Evolutionary conservation across 2,888 invertebrate genomes (phyloP), one percentile per base, ranked within the genome.

Genomic region (Conops quadrifasciatus): DNA sequence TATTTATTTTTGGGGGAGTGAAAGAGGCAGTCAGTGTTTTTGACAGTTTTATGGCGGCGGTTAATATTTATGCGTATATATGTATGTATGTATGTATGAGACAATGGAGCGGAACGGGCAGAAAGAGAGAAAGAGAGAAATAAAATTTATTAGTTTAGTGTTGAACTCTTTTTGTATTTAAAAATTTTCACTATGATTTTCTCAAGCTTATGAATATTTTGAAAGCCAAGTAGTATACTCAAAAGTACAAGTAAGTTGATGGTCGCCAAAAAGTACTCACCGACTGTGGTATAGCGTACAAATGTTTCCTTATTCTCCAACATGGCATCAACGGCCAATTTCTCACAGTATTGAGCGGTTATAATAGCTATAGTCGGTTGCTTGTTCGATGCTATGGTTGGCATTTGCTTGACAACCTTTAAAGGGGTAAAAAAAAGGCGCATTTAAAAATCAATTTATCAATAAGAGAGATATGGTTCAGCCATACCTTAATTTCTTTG

Each of bases 321-420:
- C 94, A 99, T 95, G 19, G 97, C 94, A 86, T 98, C 98, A 0
- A 99, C 97, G 1, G 98, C 98, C 79, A 97, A 89, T 85, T 99
- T 99, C 87, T 99, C 98, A 82, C 96, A 96, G 87, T 97, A 99
- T 80, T 97, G 91, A 0, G 97, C 96, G 0, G 98, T 98, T 73
- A 99, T 95, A 72, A 99, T 94, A n/a, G 97, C 98, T 80, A 99
- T 96, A 24, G 95, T 96, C 0, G 98, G 98, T 83, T 97, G 96
- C 79, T 97, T 94, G 30, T 93, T 91, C 73, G 92, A 93, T 68
- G 91, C 92, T 84, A 97, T 91, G 15, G 92, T 93, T 16, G 97
- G 97, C 94, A 97, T 95, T 89, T 97, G 96, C 82, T 95, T 94
- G 72, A 97, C 97, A 72, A 96, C 92, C 91, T 92, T 43, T 74